These are phyloP conservation scores for Halesus radiatus DNA, from an alignment of 1,140 invertebrate species.

Conservation along the genomic window DNA sequence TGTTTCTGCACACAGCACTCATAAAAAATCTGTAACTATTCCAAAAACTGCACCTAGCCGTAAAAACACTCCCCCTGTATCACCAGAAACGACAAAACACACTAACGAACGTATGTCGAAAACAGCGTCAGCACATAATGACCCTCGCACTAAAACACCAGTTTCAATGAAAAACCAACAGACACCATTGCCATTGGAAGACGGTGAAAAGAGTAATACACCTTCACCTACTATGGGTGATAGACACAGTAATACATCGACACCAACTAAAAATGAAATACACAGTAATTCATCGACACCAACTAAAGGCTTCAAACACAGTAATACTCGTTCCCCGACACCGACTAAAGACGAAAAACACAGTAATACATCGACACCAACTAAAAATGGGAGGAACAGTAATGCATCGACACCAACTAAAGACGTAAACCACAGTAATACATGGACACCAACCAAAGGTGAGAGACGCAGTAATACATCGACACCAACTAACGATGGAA, in stretches of 20 bases:
- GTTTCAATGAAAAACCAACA: conserved; percentile 25
- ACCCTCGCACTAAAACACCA: conserved; percentile 23
- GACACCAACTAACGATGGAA: background rate
- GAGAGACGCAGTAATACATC: background rate
- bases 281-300: background rate
- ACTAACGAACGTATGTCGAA: conserved; percentile 12
- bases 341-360: background rate
- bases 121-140: conserved; percentile 26
- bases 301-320: background rate
- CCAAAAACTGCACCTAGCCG: conserved; percentile 11
- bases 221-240: background rate
- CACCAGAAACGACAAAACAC: background rate
- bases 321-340: background rate
- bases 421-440: background rate
- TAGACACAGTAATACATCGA: background rate
- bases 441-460: background rate
- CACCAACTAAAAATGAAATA: background rate
- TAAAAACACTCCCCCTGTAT: conserved; percentile 19
- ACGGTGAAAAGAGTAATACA: background rate
- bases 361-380: background rate
- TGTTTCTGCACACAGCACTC: conserved; percentile 30
- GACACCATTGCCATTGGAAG: background rate
- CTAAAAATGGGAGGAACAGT: background rate
- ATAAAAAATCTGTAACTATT: conserved; percentile 5
- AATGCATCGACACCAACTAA: background rate